Conservation (phyloP, 2,797 vertebrate genomes). For the Cephalopachus bancanus region DNA sequence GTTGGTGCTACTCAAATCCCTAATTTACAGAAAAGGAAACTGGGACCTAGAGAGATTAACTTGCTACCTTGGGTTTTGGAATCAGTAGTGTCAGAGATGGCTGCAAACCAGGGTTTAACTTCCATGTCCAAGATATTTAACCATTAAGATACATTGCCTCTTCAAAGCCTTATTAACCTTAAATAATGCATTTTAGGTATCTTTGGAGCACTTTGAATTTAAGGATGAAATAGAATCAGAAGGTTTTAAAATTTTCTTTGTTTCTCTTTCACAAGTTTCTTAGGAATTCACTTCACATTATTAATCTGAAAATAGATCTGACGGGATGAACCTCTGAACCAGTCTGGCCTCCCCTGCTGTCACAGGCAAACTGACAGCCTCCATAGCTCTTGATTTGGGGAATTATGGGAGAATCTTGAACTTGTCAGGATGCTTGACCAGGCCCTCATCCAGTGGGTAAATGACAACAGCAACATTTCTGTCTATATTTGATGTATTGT, state of each 20-base stretch:
- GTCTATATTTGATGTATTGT: not conserved
- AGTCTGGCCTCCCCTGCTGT: not conserved
- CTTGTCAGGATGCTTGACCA: conserved; percentile 35
- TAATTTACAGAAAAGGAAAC: not conserved
- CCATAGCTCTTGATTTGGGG: conserved; percentile 25
- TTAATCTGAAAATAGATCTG: conserved; percentile 73
- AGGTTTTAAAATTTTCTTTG: not conserved
- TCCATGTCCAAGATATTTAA: not conserved
- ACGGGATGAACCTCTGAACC: conserved; percentile 52
- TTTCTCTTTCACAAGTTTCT: conserved; percentile 49
- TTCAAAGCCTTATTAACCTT: not conserved
- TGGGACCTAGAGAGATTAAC: not conserved
- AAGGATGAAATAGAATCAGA: not conserved
- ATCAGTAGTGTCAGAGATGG: not conserved
- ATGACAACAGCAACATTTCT: not conserved
- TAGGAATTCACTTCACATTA: conserved; percentile 76
- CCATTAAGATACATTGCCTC: not conserved
- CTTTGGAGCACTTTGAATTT: not conserved
- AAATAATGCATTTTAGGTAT: not conserved
- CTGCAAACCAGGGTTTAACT: not conserved
- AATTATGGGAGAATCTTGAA: conserved; percentile 61
- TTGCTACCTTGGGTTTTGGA: not conserved
- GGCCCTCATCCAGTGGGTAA: not conserved
- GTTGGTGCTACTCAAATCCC: not conserved
- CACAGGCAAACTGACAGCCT: conserved; percentile 32